A percentile compares a stretch with the other conserved stretches of the same genome.
Evolutionary conservation across 2,113 vertebrate genomes (phyloP).

Genomic region (Gobiocypris rarus): DNA sequence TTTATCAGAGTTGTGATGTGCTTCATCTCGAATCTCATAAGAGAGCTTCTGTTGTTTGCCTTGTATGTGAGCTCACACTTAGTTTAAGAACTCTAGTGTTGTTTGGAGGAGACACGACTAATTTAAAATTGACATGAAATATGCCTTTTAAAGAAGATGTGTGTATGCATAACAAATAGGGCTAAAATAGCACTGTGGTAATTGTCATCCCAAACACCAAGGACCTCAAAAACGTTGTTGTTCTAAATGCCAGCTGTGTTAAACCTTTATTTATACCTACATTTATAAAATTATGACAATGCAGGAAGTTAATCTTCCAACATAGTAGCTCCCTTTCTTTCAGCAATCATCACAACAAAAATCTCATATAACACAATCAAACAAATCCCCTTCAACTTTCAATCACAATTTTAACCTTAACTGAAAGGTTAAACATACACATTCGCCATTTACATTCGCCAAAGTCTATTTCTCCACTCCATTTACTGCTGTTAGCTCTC

Average conservation of each 20-base stretch:
- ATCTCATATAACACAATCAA: background rate
- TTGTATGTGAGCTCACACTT: background rate
- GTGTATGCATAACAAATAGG: background rate
- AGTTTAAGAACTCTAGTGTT: background rate
- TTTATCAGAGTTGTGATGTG: background rate
- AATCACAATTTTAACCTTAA: slow-evolving; percentile 9
- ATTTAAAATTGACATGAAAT: background rate
- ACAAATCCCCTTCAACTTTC: background rate
- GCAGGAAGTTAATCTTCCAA: background rate
- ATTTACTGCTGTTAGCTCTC: background rate
- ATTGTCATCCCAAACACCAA: background rate
- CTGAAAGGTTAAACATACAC: background rate
- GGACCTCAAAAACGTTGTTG: background rate
- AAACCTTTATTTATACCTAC: no score
- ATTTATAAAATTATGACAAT: background rate
- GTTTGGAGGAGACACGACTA: background rate
- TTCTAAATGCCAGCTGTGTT: background rate
- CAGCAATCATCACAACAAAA: background rate
- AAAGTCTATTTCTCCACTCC: background rate
- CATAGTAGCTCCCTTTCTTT: background rate
- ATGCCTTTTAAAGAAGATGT: background rate
- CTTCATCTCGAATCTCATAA: background rate
- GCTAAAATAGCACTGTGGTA: background rate
- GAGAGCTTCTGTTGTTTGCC: background rate
- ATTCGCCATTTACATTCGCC: background rate